Evolutionary conservation across 2,113 vertebrate genomes (phyloP).

Genomic region (Fulmarus glacialis): DNA sequence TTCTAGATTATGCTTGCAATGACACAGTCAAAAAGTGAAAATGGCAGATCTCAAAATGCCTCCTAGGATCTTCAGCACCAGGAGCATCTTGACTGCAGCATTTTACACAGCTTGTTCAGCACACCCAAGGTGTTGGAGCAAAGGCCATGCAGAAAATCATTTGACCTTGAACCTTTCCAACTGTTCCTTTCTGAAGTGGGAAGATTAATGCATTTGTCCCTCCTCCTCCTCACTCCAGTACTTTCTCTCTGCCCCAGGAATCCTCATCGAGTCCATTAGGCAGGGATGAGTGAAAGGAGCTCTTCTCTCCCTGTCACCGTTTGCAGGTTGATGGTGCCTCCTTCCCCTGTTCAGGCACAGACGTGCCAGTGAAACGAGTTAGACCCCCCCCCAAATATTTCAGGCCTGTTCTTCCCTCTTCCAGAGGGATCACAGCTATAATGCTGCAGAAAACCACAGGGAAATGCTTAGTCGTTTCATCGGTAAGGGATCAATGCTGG

Average conservation of each 20-base stretch:
- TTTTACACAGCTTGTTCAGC: background rate
- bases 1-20: background rate
- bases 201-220: background rate
- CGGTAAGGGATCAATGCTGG: background rate
- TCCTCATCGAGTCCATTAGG: background rate
- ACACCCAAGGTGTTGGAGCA: background rate
- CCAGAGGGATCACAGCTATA: background rate
- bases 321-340: background rate
- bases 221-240: background rate
- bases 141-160: background rate
- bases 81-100: background rate
- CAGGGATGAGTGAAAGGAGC: background rate
- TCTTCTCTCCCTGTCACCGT: fast-evolving
- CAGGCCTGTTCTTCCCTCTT: background rate
- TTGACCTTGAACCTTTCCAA: background rate
- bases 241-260: background rate
- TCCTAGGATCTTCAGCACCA: background rate
- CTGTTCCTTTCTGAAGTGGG: background rate
- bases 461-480: background rate
- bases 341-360: background rate
- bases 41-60: background rate
- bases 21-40: background rate
- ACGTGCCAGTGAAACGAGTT: too few species aligned
- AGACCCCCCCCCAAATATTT: background rate
- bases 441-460: background rate